Evolutionary conservation across 2,888 invertebrate genomes (phyloP), one percentile per base, ranked within the genome.

Genomic region (Eristalis pertinax): DNA sequence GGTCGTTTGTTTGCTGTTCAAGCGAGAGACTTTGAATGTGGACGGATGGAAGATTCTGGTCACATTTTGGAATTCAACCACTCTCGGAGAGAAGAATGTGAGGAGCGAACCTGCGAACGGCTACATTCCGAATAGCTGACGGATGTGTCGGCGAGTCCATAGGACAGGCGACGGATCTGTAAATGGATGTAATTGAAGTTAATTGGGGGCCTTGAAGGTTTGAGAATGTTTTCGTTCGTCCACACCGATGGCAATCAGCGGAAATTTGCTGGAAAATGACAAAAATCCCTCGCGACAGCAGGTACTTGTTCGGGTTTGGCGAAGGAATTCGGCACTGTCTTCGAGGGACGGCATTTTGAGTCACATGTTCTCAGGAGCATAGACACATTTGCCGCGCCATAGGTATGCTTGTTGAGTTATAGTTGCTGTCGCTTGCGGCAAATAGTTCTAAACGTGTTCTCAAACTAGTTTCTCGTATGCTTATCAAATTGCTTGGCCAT

Each of bases 181-280:
- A 67, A 24, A 32, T 41, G 67, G 67, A 11, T 26, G 24, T 67
- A 67, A 67, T 67, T 67, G 67, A 67, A 43, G 41, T 43, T 67
- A 67, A 67, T 67, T 67, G 67, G 67, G 13, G 4, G 56, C 56
- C n/a, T 56, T 56, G 69, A 22, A n/a, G 32, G 22, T 35, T 35
- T 68, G 29, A 50, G 29, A 50, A 68, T n/a, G n/a, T 63, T 63
- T 63, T 22, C 19, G 63, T n/a, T 29, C 32, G 8, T 29, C 29
- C 63, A 13, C 63, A 10, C 8, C 32, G 32, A 29, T 24, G 63
- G 63, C 29, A 29, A 63, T 63, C 63, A 63, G 26, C 19, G 50
- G n/a, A 50, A 19, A 50, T 50, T 19, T 50, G 50, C 50, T 50
- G 50, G 19, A 50, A 50, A 50, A 50, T 50, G 19, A 50, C 50